Conservation (phyloP, 92 coral and sea anemone genomes). For the Umimayanthus kanabou region DNA sequence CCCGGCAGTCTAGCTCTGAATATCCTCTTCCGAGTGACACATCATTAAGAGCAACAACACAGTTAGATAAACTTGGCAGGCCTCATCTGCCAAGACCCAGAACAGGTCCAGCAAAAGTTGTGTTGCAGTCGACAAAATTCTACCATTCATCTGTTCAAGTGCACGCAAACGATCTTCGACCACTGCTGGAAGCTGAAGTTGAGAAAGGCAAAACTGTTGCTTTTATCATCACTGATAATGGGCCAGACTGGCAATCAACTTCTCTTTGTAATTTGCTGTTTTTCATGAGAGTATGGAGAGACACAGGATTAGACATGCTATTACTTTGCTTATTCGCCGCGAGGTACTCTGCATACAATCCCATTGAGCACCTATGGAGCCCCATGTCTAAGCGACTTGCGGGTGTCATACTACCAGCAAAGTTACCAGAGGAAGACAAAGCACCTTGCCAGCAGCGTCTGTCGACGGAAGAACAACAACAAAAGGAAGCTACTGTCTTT, state of each 20-base stretch:
- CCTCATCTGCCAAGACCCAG: conserved; percentile 39
- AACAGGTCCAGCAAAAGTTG: conserved; percentile 38
- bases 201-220: conserved; percentile 43
- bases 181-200: conserved; percentile 31
- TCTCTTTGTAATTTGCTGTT: conserved; percentile 40
- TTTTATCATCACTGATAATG: conserved; percentile 43
- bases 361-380: conserved; percentile 63
- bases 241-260: conserved; percentile 40
- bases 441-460: conserved; percentile 45
- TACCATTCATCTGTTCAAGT: conserved; percentile 23
- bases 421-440: conserved; percentile 35
- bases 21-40: background rate
- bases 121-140: conserved; percentile 30
- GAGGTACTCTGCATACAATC: conserved; percentile 56
- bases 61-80: conserved; percentile 42
- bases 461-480: conserved; percentile 24
- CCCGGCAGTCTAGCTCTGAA: conserved; percentile 32
- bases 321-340: conserved; percentile 53
- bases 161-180: conserved; percentile 43
- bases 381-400: conserved; percentile 59
- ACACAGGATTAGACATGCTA: conserved; percentile 55
- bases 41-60: conserved; percentile 1
- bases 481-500: conserved; percentile 39
- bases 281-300: conserved; percentile 41
- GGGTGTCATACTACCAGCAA: conserved; percentile 38